phyloP scores from a whole-genome alignment of 2,797 vertebrate species.

The Chloroceryle amazona region DNA sequence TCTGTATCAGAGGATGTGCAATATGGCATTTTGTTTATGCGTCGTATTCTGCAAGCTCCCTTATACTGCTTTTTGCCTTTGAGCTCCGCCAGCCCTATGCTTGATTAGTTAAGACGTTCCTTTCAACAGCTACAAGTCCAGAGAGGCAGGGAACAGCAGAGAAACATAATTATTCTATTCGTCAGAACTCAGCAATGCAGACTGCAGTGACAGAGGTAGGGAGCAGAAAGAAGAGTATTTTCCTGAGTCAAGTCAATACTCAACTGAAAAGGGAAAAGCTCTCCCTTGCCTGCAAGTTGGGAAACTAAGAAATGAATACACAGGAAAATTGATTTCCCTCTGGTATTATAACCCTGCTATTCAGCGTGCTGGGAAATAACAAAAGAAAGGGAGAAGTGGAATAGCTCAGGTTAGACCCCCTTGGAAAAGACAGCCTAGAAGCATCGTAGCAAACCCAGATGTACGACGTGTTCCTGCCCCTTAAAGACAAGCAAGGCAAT shows the following conservation, averaged over 20 bases:
- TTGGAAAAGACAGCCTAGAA: background rate
- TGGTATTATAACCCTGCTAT: background rate
- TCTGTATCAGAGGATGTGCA: background rate
- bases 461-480: background rate
- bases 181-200: background rate
- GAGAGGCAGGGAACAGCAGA: background rate
- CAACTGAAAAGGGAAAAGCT: background rate
- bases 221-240: background rate
- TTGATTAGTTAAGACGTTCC: background rate
- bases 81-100: background rate
- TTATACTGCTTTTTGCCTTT: background rate
- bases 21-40: background rate
- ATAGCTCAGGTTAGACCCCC: background rate
- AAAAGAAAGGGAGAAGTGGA: background rate
- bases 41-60: conserved; percentile 4
- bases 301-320: background rate
- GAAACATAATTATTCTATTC: background rate
- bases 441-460: background rate
- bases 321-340: background rate
- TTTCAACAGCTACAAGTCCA: conserved; percentile 10
- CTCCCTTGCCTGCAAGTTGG: background rate
- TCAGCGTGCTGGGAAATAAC: background rate
- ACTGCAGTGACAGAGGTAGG: background rate
- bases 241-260: background rate
- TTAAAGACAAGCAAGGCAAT: background rate